phyloP scores from a whole-genome alignment of 1,140 invertebrate genomes.

The Coelopa frigida region DNA sequence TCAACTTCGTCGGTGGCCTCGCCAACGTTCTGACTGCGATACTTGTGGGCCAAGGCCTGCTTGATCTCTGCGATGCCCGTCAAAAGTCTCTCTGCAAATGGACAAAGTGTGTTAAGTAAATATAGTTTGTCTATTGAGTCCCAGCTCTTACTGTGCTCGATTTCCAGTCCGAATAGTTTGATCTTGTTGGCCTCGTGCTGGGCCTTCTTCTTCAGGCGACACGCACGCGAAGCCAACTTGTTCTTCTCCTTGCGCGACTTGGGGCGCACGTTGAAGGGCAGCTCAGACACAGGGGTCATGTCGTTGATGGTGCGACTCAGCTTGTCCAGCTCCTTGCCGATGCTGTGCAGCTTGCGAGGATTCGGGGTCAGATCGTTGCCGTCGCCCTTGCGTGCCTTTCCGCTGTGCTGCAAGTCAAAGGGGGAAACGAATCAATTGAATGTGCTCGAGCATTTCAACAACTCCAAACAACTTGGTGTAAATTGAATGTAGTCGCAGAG shows the following conservation, averaged over 20 bases:
- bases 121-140: not conserved
- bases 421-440: conserved; percentile 6
- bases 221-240: conserved; percentile 92
- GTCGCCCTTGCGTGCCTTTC: conserved; percentile 93
- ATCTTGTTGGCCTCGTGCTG: conserved; percentile 94
- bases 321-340: conserved; percentile 89
- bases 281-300: conserved; percentile 89
- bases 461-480: conserved; percentile 1
- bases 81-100: conserved; percentile 55
- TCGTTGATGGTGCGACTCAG: conserved; percentile 86
- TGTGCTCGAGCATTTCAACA: not conserved
- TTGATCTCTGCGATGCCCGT: conserved; percentile 61
- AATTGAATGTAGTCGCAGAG: not conserved
- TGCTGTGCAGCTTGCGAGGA: conserved; percentile 80
- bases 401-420: conserved; percentile 52
- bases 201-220: conserved; percentile 89
- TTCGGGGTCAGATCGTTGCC: conserved; percentile 96
- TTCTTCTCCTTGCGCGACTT: conserved; percentile 97
- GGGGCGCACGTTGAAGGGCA: conserved; percentile 80
- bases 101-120: conserved; percentile 1
- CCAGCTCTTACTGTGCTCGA: conserved; percentile 83
- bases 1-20: conserved; percentile 57
- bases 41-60: conserved; percentile 50
- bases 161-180: conserved; percentile 86
- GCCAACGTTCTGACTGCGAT: conserved; percentile 51